Evolutionary conservation across 2,113 vertebrate species (phyloP), one percentile per base, ranked within the genome.

Genomic region (Sphaerodactylus townsendi): DNA sequence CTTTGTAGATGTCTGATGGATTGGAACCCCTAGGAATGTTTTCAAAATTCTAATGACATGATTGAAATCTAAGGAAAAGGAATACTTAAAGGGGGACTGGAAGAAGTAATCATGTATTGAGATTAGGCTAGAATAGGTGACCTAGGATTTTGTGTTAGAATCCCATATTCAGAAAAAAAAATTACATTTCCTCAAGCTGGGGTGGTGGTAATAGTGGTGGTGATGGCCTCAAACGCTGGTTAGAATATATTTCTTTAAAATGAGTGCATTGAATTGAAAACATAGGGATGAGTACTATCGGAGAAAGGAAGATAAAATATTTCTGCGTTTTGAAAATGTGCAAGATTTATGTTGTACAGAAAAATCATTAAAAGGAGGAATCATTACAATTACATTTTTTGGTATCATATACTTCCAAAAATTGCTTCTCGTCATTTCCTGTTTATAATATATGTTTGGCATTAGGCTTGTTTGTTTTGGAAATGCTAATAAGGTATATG

Each of bases 1-100:
- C 78, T 11, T 85, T 80, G 85, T 81, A 88, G 86, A 86, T 48
- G 9, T 0, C 56, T 85, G 86, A 33, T 15, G 82, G 62, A 30
- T 62, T 28, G 59, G 53, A 23, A 56, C 21, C 6, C 11, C 66
- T 65, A 78, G 76, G 53, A 56, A 56, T 56, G 53, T 56, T 21
- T 56, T 56, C 14, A 7, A 56, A 56, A 56, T 56, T 4, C 48
- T 50, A 50, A 50, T 50, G 48, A 50, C 53, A 82, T 6, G 4
- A 56, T 30, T 80, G 4, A 39, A 83, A 69, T 33, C 39, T 1
- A 23, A 10, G 7, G 25, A 48, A 48, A 39, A 28, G 56, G 68
- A 69, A 1, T 84, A 74, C 4, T 0, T 39, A 59, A 30, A 28
- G 30, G 72, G 7, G 37, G n/a, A 6, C 2, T 10, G 9, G 30